phyloP scores from a whole-genome alignment of 2,113 vertebrate species.

The Lagopus leucura region DNA sequence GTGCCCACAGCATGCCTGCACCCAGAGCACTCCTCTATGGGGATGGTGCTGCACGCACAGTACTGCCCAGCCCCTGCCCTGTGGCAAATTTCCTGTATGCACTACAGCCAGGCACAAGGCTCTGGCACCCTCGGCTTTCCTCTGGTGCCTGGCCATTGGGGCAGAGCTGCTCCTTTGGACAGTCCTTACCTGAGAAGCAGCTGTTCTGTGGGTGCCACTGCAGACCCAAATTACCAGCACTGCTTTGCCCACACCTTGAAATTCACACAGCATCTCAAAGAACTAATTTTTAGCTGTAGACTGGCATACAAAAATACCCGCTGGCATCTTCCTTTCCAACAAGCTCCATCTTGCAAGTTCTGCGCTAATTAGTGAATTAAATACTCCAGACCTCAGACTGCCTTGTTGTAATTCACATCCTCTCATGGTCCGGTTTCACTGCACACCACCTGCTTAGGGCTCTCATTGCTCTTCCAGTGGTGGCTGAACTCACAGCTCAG shows the following conservation, averaged over 20 bases:
- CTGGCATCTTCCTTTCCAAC: not conserved
- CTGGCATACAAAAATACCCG: not conserved
- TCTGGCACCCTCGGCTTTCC: accelerated
- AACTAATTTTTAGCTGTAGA: slow-evolving; percentile 34
- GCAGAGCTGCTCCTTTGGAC: not conserved
- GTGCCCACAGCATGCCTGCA: not conserved
- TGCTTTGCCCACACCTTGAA: slow-evolving; percentile 8
- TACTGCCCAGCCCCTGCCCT: not conserved
- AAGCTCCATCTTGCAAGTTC: not conserved
- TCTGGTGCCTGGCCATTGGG: not conserved
- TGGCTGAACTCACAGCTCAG: accelerated
- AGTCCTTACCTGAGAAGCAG: not conserved
- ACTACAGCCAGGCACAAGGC: not conserved
- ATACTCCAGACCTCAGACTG: not conserved
- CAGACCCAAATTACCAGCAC: slow-evolving; percentile 8
- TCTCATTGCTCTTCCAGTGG: accelerated
- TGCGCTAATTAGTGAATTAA: slow-evolving; percentile 36
- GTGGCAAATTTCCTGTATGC: not conserved
- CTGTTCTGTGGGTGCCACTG: not conserved
- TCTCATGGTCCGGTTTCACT: accelerated
- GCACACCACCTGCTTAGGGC: not conserved
- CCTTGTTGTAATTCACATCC: not conserved
- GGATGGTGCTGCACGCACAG: accelerated
- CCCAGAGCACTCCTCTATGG: not conserved
- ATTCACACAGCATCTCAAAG: not conserved